Evolutionary conservation across 2,797 vertebrate species (phyloP).

Genomic region (Sebastolobus altivelis): DNA sequence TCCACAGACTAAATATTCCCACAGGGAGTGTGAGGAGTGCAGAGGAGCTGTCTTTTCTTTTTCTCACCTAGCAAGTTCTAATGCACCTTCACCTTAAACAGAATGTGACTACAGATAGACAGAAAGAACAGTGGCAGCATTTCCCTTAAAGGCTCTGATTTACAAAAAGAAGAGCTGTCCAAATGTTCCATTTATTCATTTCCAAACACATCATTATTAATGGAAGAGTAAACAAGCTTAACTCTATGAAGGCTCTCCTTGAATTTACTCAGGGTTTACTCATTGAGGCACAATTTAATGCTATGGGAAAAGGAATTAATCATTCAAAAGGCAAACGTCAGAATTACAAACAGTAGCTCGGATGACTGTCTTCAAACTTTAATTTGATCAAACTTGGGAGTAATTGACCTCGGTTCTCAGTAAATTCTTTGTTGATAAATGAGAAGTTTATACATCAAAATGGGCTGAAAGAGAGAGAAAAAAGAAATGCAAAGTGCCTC

Average conservation of each 20-base stretch:
- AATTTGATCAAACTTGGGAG: constrained; percentile 35
- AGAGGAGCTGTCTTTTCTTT: constrained; percentile 25
- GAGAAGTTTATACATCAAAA: constrained; percentile 12
- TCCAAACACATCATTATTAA: constrained; percentile 63
- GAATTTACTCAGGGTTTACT: constrained; percentile 31
- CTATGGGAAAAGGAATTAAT: constrained; percentile 41
- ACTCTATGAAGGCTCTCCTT: constrained; percentile 6
- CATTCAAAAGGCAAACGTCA: constrained; percentile 53
- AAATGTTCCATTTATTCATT: constrained; percentile 35
- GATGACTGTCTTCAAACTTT: constrained; percentile 34
- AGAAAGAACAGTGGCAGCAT: neutral
- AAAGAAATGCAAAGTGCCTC: constrained; percentile 7
- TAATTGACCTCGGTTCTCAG: neutral
- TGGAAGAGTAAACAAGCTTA: constrained; percentile 59
- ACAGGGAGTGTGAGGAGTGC: constrained; percentile 46
- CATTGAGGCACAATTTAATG: constrained; percentile 37
- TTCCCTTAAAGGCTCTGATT: constrained; percentile 12
- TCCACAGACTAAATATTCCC: constrained; percentile 49
- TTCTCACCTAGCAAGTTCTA: constrained; percentile 2
- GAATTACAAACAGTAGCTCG: constrained; percentile 34
- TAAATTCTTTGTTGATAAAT: constrained; percentile 20
- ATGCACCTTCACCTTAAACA: constrained; percentile 14
- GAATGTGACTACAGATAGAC: neutral
- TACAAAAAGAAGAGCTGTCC: constrained; percentile 11
- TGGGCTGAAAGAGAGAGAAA: neutral